Evolutionary conservation across 1,140 invertebrate genomes (phyloP), one percentile per base, ranked within the genome.

Genomic region (Bilobella aurantiaca): DNA sequence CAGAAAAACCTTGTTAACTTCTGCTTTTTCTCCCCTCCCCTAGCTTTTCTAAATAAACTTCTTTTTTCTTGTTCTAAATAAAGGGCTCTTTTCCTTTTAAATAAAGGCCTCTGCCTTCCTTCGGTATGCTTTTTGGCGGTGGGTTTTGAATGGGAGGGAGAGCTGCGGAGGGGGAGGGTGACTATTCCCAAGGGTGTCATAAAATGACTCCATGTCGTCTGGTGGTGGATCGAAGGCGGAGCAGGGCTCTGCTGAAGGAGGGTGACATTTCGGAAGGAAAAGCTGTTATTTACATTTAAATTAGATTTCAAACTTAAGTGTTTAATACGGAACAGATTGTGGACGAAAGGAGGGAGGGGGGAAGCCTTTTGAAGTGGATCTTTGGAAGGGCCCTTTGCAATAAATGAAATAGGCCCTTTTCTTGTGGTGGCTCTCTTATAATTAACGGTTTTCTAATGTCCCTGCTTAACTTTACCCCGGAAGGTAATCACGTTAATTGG

Each of bases 291-390:
- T 53, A 53, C 49, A 53, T 53, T 53, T 53, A 53, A 53, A 53
- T 53, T 53, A 53, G 49, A 53, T 53, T 53, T 53, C 21, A 5
- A 12, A 12, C 23, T 23, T 53, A 53, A 53, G 49, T 53, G 49
- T 53, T 53, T 53, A 53, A 53, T 53, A 53, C 49, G 49, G 49
- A 53, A 53, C 49, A 53, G 49, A 53, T 53, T 53, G 49, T 53
- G 5, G n/a, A n/a, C n/a, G n/a, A n/a, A n/a, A n/a, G n/a, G n/a
- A n/a, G n/a, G n/a, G n/a, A n/a, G n/a, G n/a, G n/a, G n/a, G n/a
- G n/a, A n/a, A n/a, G n/a, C n/a, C n/a, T n/a, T n/a, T n/a, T n/a
- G n/a, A n/a, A n/a, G n/a, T n/a, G n/a, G n/a, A n/a, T n/a, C n/a
- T n/a, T n/a, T n/a, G n/a, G n/a, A n/a, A n/a, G n/a, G n/a, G n/a